phyloP scores from a whole-genome alignment of 2,797 vertebrate species.

The Orestias chungarensis region DNA sequence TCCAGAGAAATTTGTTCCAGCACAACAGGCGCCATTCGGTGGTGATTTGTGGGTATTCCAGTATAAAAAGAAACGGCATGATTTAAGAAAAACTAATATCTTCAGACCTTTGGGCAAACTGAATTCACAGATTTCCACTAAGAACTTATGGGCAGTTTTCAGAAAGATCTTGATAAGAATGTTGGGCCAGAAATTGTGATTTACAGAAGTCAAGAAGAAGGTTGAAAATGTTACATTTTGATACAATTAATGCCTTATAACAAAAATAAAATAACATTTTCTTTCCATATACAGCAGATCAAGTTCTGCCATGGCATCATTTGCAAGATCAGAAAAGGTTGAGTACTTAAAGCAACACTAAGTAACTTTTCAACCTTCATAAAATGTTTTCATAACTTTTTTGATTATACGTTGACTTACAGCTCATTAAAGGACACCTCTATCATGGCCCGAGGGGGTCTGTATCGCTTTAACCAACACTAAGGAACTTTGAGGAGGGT shows the following conservation, averaged over 20 bases:
- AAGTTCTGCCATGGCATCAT: no score
- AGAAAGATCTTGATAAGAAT: not conserved
- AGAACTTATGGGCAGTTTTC: not conserved
- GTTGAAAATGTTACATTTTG: not conserved
- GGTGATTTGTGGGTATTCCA: not conserved
- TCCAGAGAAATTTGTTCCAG: not conserved
- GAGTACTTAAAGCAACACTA: no score
- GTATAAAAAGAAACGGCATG: not conserved
- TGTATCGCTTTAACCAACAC: no score
- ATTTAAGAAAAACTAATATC: not conserved
- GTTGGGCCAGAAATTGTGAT: not conserved
- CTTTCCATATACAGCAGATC: no score
- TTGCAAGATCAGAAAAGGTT: not conserved
- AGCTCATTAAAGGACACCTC: no score
- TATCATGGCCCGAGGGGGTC: no score
- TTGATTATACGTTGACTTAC: no score
- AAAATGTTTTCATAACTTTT: no score
- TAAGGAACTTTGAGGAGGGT: no score
- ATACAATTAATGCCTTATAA: not conserved
- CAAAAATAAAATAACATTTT: no score
- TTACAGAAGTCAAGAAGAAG: not conserved
- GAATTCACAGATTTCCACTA: not conserved
- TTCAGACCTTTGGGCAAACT: not conserved
- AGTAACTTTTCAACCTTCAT: no score
- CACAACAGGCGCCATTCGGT: not conserved